phyloP scores from a whole-genome alignment of 2,888 invertebrate species.

The Pomacea canaliculata region DNA sequence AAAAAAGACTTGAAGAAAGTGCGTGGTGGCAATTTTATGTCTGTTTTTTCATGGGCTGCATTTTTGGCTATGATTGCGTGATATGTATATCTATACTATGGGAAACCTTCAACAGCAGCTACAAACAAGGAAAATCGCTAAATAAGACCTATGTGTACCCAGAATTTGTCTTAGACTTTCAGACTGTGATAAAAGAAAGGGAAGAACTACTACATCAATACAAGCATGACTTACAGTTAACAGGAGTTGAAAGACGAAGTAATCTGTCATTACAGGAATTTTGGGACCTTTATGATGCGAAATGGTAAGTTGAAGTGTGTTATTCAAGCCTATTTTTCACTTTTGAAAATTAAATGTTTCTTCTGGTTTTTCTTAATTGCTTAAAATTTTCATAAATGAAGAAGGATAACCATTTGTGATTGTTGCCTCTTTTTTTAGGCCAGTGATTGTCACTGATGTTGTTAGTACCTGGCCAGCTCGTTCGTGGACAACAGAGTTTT shows the following conservation, averaged over 20 bases:
- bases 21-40: neutral
- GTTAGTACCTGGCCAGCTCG: conserved; percentile 61
- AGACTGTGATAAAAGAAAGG: conserved; percentile 35
- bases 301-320: conserved; percentile 56
- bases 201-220: conserved; percentile 52
- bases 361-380: neutral
- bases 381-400: neutral
- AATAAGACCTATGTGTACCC: conserved; percentile 17
- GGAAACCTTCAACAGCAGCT: conserved; percentile 9
- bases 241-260: conserved; percentile 56
- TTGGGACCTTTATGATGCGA: conserved; percentile 66
- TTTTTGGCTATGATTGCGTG: conserved; percentile 8
- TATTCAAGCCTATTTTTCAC: neutral
- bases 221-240: conserved; percentile 34
- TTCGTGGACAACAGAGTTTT: conserved; percentile 61
- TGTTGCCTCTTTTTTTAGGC: conserved; percentile 46
- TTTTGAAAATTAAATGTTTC: neutral
- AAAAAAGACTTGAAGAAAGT: conserved; percentile 2
- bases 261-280: conserved; percentile 62
- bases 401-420: too few relatives aligned
- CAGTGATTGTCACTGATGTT: conserved; percentile 65
- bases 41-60: conserved; percentile 13
- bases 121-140: neutral
- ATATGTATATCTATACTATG: conserved; percentile 17
- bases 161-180: conserved; percentile 43